Percentiles rank a stretch among this genome's conserved stretches.
These are phyloP conservation scores for Todiramphus chloris DNA, from an alignment of 2,113 vertebrate genomes.

Conservation along the genomic window DNA sequence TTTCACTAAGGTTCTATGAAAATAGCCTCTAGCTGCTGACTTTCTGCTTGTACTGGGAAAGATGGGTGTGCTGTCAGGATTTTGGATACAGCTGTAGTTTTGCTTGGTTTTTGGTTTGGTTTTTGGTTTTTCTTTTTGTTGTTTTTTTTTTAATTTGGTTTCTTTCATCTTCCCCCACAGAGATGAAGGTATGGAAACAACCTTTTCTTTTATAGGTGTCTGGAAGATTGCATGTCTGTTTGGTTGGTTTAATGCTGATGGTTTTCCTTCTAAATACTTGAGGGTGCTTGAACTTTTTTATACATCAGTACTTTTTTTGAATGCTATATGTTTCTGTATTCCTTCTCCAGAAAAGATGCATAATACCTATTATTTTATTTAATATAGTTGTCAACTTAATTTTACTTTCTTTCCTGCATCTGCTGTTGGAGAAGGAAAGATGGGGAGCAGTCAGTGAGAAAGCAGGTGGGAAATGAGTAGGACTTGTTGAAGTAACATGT, in stretches of 20 bases:
- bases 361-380: not conserved
- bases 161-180: not conserved
- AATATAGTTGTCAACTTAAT: not conserved
- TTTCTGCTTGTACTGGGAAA: not conserved
- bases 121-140: too few relatives aligned
- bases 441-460: not conserved
- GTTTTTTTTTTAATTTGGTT: not conserved
- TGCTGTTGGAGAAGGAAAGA: not conserved
- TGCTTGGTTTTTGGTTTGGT: too few relatives aligned
- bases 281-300: not conserved
- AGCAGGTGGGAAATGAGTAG: not conserved
- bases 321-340: not conserved
- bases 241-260: not conserved
- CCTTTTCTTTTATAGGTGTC: not conserved
- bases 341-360: not conserved
- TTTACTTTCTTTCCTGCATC: not conserved
- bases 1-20: not conserved
- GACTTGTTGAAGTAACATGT: not conserved
- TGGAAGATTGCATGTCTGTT: not conserved
- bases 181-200: not conserved
- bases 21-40: not conserved
- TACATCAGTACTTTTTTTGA: not conserved
- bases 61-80: not conserved
- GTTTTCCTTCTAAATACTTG: not conserved
- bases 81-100: not conserved